These are phyloP conservation scores for Elegia similella DNA, from an alignment of 2,888 invertebrate species.

Conservation along the genomic window DNA sequence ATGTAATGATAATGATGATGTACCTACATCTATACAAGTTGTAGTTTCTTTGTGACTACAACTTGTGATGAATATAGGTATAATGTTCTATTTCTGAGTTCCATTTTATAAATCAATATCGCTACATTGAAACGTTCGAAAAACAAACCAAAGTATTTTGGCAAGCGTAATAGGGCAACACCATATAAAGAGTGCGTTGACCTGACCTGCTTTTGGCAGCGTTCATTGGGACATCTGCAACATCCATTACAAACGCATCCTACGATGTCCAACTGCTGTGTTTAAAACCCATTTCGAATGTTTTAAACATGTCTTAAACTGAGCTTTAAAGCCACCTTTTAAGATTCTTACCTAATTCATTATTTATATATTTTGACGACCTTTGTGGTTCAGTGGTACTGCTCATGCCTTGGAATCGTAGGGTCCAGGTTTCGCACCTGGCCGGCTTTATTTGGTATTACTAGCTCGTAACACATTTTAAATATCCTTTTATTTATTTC, in stretches of 20 bases:
- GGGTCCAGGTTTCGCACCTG: too few species aligned
- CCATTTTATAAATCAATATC: background rate
- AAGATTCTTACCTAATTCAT: too few species aligned
- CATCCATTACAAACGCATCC: slow-evolving; percentile 3
- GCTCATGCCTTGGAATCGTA: too few species aligned
- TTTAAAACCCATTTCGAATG: background rate
- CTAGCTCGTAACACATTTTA: too few species aligned
- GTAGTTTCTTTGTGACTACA: too few species aligned
- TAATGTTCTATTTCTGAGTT: too few species aligned
- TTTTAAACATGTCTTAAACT: background rate
- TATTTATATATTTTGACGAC: too few species aligned
- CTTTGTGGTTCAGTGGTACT: too few species aligned
- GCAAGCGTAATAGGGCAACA: slow-evolving; percentile 19
- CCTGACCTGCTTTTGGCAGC: slow-evolving; percentile 26
- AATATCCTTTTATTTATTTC: background rate
- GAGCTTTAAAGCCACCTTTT: background rate
- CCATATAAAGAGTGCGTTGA: slow-evolving; percentile 27
- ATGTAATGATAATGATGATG: too few species aligned
- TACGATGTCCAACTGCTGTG: background rate
- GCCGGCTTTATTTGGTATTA: too few species aligned
- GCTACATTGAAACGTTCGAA: background rate
- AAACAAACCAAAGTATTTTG: slow-evolving; percentile 21
- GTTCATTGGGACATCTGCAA: slow-evolving; percentile 2
- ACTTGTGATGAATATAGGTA: too few species aligned
- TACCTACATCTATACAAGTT: too few species aligned